These are phyloP conservation scores for Cygnus atratus DNA, from an alignment of 2,113 vertebrate genomes.

Conservation along the genomic window DNA sequence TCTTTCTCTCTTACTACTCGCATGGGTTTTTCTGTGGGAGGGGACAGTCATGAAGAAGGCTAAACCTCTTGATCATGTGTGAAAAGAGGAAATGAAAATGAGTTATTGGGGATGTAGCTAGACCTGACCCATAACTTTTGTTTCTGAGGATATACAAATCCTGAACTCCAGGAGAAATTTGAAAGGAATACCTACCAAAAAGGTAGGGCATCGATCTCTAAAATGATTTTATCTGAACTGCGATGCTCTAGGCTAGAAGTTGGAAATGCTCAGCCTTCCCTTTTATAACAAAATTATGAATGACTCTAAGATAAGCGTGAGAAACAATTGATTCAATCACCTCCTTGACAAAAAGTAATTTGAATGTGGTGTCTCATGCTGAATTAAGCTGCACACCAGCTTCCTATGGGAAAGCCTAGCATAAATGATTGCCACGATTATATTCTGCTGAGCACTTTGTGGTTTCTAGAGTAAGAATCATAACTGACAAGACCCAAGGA, in stretches of 20 bases:
- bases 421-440: background rate
- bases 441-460: background rate
- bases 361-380: background rate
- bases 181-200: background rate
- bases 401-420: background rate
- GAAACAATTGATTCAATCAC: constrained; percentile 22
- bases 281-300: background rate
- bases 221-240: background rate
- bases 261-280: background rate
- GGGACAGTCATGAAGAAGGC: constrained; percentile 48
- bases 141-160: constrained; percentile 23
- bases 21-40: constrained; percentile 56
- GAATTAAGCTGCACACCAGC: background rate
- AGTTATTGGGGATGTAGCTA: background rate
- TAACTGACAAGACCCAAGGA: background rate
- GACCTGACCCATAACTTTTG: constrained; percentile 1
- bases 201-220: background rate
- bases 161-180: background rate
- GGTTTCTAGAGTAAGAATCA: background rate
- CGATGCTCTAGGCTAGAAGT: background rate
- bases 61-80: constrained; percentile 49
- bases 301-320: background rate
- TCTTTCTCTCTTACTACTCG: constrained; percentile 20
- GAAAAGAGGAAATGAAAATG: constrained; percentile 68
- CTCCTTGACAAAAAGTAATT: background rate